Base-by-base conservation (phyloP, 2,888 invertebrate species). In the Chironomus riparius region DNA sequence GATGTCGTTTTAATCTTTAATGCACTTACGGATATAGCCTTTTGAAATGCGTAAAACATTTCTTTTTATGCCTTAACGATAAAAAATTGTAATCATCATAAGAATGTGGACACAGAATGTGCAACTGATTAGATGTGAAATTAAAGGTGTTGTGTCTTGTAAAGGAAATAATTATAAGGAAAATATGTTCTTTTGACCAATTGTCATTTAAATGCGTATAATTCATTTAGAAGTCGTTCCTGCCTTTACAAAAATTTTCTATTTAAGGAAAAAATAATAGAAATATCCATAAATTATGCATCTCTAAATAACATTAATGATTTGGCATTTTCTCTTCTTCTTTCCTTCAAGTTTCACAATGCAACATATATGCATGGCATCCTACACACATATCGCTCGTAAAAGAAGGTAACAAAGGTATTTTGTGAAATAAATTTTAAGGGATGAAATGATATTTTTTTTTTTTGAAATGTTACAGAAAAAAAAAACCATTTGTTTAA, bases 201-300 rank as follows among this genome's bases (percentile, higher is more conserved):
- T 74, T 74, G 74, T 74, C 65, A 68, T 74, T 74, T 28, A 68
- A 74, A 74, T 68, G 74, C 74, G 74, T 65, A 48, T 68, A 74
- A 74, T 74, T 38, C 38, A 38, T 38, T 38, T 38, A 38, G 38
- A 2, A 10, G 38, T 38, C 38, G 38, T 38, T 38, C 38, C 38
- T 38, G 38, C 38, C 38, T 10, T 74, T 21, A 12, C n/a, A 38
- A 68, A n/a, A 47, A 6, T 50, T 38, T 68, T 47, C 7, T n/a
- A 0, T 71, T 13, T n/a, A 56, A 12, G 3, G n/a, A 5, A 69
- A 7, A 47, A 18, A 70, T 10, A 65, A 10, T n/a, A n/a, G n/a
- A 68, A 22, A 74, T 68, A 68, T 74, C 74, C 74, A 74, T 74
- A 74, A 74, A 74, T 74, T 74, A 74, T 74, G 74, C 74, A 74